Base-by-base conservation (phyloP, 2,888 invertebrate genomes). In the Drosophila tripunctata region DNA sequence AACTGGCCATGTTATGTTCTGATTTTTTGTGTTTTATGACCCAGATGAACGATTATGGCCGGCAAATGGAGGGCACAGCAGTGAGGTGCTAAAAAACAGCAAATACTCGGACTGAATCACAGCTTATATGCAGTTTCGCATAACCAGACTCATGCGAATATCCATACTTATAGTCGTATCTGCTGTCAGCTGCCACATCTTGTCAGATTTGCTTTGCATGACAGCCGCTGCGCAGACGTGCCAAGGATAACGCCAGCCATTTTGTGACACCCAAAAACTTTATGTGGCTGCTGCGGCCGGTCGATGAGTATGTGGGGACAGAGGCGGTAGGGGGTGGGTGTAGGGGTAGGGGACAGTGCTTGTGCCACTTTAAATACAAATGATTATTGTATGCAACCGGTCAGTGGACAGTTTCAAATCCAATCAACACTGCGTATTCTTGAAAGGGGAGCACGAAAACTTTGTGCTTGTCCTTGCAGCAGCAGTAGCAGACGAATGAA, bases 361-460 rank as follows among this genome's bases (percentile, higher is more conserved):
- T 45, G 6, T 14, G 48, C 33, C 51, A 56, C 68, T 69, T 81
- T 67, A 75, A 70, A 70, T 48, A 60, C 60, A 78, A 66, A 75
- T 78, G 78, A 78, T 78, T 75, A 79, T 81, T 74, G 62, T 43
- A 60, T 69, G 55, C 51, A 65, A 31, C 36, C 48, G 56, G 70
- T 33, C 67, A 70, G 55, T 67, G 86, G 75, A 82, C 66, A 79
- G 80, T 52, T 63, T 51, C 36, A 67, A 87, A 81, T 87, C 84
- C 81, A 81, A 87, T 81, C 87, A 80, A 87, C 74, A 50, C 55
- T 65, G 84, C 84, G 84, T 76, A 86, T 79, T 72, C 77, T 69
- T 67, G 70, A 76, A n/a, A 67, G 66, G 44, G 58, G 60, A 3
- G 27, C 27, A 30, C 4, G 12, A 15, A 51, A 60, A 56, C 27